Evolutionary conservation across 2,113 vertebrate genomes (phyloP), one percentile per base, ranked within the genome.

Genomic region (Argyrosomus japonicus): DNA sequence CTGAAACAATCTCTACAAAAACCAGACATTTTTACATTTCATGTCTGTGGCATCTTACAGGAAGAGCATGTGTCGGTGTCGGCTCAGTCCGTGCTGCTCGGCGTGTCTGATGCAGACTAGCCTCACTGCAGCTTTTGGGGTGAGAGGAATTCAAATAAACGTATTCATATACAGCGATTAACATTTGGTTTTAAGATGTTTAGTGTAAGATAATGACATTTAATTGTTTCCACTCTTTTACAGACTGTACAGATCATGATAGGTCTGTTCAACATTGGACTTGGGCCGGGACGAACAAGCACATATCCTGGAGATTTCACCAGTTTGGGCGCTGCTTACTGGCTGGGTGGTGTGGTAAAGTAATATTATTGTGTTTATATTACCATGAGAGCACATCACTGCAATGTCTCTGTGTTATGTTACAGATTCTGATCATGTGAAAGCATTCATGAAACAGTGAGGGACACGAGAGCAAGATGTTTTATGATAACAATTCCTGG

Each of bases 201-300:
- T 0, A 11, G 9, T 29, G 1, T 9, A 12, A 40, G 45, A 27
- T 3, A 6, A 36, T 9, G 5, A n/a, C n/a, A 12, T 27, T 47
- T n/a, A 1, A 14, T 36, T 40, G 32, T 53, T 5, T 8, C 69
- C 2, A 50, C 47, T 75, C 32, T 57, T 9, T 29, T 12, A 0
- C 70, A 95, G 94, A 84, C 87, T 1, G 6, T 90, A 17, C 94
- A 95, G 91, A 91, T 95, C 68, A 79, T 94, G 85, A 77, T 90
- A 27, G 93, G 93, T 3, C 23, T 95, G 68, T 67, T 93, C 53
- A 92, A 88, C 69, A 75, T 94, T 8, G 93, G 85, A 6, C 82
- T 93, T 0, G 94, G 93, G 0, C 60, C 32, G 8, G 88, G 87
- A 47, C 80, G 90, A 54, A 81, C 73, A 3, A 89, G 84, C 61